These are phyloP conservation scores for Strigops habroptila DNA, from an alignment of 2,113 vertebrate genomes.

Conservation along the genomic window DNA sequence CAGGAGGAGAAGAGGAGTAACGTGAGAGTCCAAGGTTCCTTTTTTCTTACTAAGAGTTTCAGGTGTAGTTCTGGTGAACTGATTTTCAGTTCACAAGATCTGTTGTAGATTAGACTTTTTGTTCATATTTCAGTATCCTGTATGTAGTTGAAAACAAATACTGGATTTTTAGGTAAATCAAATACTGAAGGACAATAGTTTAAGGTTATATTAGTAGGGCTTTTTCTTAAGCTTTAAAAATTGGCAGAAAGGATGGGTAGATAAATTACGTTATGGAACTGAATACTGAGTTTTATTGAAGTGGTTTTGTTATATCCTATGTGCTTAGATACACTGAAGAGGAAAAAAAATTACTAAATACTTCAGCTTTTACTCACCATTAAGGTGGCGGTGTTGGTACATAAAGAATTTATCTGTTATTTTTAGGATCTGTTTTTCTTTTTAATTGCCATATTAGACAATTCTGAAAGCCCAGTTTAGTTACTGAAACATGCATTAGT, in stretches of 20 bases:
- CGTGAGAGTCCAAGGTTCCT: background rate
- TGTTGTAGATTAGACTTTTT: background rate
- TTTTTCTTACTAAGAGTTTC: background rate
- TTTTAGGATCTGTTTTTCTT: background rate
- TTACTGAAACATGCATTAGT: background rate
- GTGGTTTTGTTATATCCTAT: background rate
- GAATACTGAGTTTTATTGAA: background rate
- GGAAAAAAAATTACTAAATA: background rate
- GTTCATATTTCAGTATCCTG: background rate
- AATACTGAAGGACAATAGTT: background rate
- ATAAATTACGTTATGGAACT: background rate
- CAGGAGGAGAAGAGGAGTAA: background rate
- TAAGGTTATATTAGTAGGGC: background rate
- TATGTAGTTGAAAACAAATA: background rate
- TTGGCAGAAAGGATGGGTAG: background rate
- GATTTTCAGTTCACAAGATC: background rate
- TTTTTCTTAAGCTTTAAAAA: background rate
- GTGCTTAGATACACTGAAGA: background rate
- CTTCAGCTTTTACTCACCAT: background rate
- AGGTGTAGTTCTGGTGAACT: background rate
- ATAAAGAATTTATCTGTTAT: background rate
- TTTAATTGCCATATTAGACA: background rate
- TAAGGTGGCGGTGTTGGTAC: background rate
- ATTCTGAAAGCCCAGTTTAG: background rate
- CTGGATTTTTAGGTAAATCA: background rate